These are phyloP conservation scores for Zosterops lateralis DNA, from an alignment of 2,113 vertebrate genomes.

Conservation along the genomic window DNA sequence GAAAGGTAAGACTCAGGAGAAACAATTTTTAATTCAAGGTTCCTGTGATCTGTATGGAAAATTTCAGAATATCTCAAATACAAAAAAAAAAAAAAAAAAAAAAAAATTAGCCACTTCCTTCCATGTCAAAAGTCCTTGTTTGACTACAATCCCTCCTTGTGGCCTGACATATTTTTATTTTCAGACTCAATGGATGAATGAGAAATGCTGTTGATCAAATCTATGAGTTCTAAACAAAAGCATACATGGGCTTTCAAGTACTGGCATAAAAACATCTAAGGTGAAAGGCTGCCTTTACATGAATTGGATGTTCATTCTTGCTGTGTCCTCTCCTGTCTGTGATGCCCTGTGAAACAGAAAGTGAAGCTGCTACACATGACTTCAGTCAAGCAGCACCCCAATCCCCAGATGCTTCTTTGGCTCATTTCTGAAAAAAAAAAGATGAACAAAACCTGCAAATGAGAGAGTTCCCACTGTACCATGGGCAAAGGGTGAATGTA, in stretches of 20 bases:
- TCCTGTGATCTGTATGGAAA: not conserved
- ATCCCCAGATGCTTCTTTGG: not conserved
- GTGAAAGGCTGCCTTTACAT: not conserved
- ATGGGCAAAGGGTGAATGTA: not conserved
- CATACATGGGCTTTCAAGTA: not conserved
- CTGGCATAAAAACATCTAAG: not conserved
- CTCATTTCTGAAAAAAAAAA: not conserved
- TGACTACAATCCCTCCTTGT: not conserved
- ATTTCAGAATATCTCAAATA: not conserved
- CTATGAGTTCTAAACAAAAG: not conserved
- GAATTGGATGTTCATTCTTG: not conserved
- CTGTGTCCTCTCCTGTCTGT: not conserved
- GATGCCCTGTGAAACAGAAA: not conserved
- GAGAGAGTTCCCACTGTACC: not conserved
- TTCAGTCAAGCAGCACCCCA: not conserved
- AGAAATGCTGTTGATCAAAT: not conserved
- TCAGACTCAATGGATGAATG: not conserved
- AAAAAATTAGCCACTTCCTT: not conserved
- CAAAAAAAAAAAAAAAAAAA: not conserved
- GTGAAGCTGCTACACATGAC: rapidly evolving
- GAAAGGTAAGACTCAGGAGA: not conserved
- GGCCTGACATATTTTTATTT: not conserved
- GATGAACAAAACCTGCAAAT: not conserved
- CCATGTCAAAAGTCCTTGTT: not conserved
- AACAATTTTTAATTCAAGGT: not conserved